Base-by-base conservation (phyloP, 1,140 invertebrate genomes). In the Maniola jurtina region DNA sequence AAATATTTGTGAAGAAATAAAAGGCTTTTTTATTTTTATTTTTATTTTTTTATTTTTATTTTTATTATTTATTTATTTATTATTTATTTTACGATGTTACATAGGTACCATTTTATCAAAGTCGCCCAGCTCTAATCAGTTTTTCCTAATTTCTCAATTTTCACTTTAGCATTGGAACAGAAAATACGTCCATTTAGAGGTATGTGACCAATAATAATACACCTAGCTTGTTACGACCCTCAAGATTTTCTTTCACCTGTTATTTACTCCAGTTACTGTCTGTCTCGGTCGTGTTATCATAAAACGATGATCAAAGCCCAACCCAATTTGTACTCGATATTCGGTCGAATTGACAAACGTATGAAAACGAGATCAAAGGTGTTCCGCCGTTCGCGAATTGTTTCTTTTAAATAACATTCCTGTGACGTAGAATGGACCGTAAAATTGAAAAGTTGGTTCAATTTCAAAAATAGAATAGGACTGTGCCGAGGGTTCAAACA, bases 361-460 rank as follows among this genome's bases (percentile, higher is more conserved):
- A 65, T 56, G 65, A 33, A 63, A 68, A 68, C 56, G 62, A 58
- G 13, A 55, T 58, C 45, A 62, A 62, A 68, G 42, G 14, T n/a
- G n/a, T n/a, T n/a, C n/a, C 58, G 59, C 52, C 42, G 42, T 54
- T 57, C 42, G 35, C 47, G 48, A 68, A 59, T 68, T 68, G 61
- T 68, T 60, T 57, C 55, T 55, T 68, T 68, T 64, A 68, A 64
- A 60, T 68, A 64, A 68, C 61, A 54, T n/a, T 13, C 66, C 42
- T 55, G 61, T 68, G 61, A 54, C 56, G 40, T 47, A 54, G 61
- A 62, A 61, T 60, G 57, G 57, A 60, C 57, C 47, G 66, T 64
- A 60, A 68, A 68, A 68, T 68, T 68, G 61, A 68, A 68, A 64
- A 68, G 66, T 68, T 68, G 66, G 66, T 64, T 68, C 66, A 60